Evolutionary conservation across 2,888 invertebrate genomes (phyloP).

Genomic region (Macaria liturata): DNA sequence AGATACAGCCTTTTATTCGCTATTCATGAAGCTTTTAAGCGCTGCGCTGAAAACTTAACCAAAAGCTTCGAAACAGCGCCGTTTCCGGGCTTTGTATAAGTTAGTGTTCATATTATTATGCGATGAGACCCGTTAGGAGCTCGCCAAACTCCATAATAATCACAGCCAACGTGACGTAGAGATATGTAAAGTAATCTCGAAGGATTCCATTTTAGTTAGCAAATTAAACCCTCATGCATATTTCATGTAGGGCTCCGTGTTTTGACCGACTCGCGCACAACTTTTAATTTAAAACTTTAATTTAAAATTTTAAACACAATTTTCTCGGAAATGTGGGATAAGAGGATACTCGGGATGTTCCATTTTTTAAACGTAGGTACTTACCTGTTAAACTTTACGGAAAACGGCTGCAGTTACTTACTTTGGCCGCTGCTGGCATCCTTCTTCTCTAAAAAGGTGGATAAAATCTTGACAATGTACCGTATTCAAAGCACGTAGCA

Average conservation of each 20-base stretch:
- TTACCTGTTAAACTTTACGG: neutral
- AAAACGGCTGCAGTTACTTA: too few species aligned
- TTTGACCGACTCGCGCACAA: slow-evolving; percentile 33
- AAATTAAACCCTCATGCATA: slow-evolving; percentile 59
- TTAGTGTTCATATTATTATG: slow-evolving; percentile 1
- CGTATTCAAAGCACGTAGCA: too few species aligned
- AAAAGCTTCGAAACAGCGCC: neutral
- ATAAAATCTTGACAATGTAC: too few species aligned
- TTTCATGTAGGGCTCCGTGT: slow-evolving; percentile 47
- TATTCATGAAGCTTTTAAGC: too few species aligned
- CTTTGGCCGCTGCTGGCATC: too few species aligned
- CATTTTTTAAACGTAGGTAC: slow-evolving; percentile 3
- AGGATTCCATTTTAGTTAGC: slow-evolving; percentile 53
- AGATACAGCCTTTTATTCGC: too few species aligned
- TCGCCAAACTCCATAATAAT: slow-evolving; percentile 39
- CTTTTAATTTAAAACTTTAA: slow-evolving; percentile 20
- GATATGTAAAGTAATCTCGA: slow-evolving; percentile 50
- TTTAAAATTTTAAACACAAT: slow-evolving; percentile 11
- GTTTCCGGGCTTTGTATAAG: too few species aligned
- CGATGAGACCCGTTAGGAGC: slow-evolving; percentile 12
- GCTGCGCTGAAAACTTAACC: too few species aligned
- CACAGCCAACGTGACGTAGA: slow-evolving; percentile 33
- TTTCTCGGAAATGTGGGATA: slow-evolving; percentile 12
- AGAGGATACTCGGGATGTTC: slow-evolving; percentile 6
- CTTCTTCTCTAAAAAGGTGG: too few species aligned